Conservation (phyloP, 2,113 vertebrate genomes). For the Carollia perspicillata region DNA sequence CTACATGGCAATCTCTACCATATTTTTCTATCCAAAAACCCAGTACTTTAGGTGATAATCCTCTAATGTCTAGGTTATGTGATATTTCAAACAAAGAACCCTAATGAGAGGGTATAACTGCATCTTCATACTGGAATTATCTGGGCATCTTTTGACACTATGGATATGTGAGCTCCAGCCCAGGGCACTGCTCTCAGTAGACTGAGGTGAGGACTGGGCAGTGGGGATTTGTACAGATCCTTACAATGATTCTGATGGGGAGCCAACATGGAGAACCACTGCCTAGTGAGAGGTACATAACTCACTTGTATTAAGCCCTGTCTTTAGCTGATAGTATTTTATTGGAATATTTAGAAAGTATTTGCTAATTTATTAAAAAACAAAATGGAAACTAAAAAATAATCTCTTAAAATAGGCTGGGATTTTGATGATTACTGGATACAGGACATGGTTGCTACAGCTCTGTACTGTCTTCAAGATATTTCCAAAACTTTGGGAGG, state of each 20-base stretch:
- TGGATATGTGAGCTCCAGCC: too few relatives aligned
- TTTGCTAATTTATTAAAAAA: slow-evolving; percentile 4
- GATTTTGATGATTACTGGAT: not conserved
- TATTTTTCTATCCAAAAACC: not conserved
- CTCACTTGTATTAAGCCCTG: not conserved
- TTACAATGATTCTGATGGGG: not conserved
- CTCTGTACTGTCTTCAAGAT: not conserved
- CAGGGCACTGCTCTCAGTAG: not conserved
- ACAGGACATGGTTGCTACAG: not conserved
- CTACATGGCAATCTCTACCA: not conserved
- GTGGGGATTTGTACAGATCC: not conserved
- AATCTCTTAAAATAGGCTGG: not conserved
- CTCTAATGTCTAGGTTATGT: not conserved
- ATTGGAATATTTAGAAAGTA: not conserved
- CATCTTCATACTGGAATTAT: not conserved
- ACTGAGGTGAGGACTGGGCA: too few relatives aligned
- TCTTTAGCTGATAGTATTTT: not conserved
- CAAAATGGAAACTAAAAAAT: not conserved
- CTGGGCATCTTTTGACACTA: not conserved
- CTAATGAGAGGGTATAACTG: not conserved
- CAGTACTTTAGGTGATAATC: not conserved
- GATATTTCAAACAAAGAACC: not conserved
- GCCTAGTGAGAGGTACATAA: not conserved
- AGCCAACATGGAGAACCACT: not conserved
- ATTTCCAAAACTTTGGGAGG: not conserved